Evolutionary conservation across 2,113 vertebrate species (phyloP), one percentile per base, ranked within the genome.

Genomic region (Phrynosoma platyrhinos): DNA sequence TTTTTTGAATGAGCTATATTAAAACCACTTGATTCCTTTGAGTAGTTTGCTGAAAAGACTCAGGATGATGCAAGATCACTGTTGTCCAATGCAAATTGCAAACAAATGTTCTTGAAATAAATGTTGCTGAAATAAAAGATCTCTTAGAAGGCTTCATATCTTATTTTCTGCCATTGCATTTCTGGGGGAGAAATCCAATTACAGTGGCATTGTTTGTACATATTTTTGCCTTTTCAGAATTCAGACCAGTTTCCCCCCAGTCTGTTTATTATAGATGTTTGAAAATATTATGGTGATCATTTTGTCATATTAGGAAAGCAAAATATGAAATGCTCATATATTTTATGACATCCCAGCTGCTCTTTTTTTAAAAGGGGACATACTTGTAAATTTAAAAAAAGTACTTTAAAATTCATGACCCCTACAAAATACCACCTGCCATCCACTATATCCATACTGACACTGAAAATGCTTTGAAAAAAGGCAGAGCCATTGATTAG

Each of bases 401-500:
- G 5, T 84, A 30, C 66, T 92, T 92, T 90, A 82, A 90, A 91
- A 62, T 85, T 90, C 81, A 84, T 82, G 77, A 58, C 47, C 79
- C 90, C 40, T 90, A n/a, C 79, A 90, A 1, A 0, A 0, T 90
- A 2, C 52, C 86, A 5, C 42, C 42, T 89, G 84, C 77, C 78
- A 86, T 2, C 3, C 2, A 79, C 72, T 84, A 10, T 62, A 84
- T 32, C 42, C 58, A 82, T 74, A 80, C 5, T 88, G 79, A 86
- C 66, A 72, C 0, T 25, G 75, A 83, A 66, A 27, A 85, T 68
- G 25, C 79, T 92, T 25, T 42, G 32, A 75, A 42, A 74, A 87
- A 87, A n/a, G 52, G 27, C 32, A 9, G 36, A 66, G 72, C 84
- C n/a, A 71, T 16, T 79, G 55, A 84, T 91, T 90, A 30, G 62